Evolutionary conservation across 1,140 invertebrate genomes (phyloP).

Genomic region (Saccostrea glomerata): DNA sequence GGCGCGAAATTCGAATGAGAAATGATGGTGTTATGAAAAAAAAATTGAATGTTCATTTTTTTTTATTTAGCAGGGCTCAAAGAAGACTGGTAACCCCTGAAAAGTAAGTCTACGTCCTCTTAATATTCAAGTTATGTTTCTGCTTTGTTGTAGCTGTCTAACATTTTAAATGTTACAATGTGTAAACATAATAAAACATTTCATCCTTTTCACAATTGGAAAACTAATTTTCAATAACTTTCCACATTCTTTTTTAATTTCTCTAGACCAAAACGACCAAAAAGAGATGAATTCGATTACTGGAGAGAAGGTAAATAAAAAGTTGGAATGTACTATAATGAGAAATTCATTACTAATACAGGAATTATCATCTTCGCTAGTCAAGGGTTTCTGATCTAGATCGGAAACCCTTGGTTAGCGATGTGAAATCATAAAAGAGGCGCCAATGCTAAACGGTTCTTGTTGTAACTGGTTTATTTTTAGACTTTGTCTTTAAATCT

Average conservation of each 20-base stretch:
- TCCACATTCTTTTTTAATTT: not conserved
- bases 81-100: slow-evolving; percentile 38
- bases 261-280: not conserved
- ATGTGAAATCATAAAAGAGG: too few species aligned
- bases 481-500: not conserved
- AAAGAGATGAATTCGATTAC: slow-evolving; percentile 36
- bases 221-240: not conserved
- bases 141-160: not conserved
- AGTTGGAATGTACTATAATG: not conserved
- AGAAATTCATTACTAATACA: not conserved
- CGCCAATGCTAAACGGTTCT: not conserved
- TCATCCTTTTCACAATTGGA: too few species aligned
- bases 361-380: too few species aligned
- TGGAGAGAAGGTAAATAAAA: slow-evolving; percentile 44
- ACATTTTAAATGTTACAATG: too few species aligned
- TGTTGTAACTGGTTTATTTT: not conserved
- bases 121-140: too few species aligned
- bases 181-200: not conserved
- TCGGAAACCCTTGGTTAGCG: too few species aligned
- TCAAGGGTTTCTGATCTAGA: too few species aligned
- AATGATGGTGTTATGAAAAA: too few species aligned
- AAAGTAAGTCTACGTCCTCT: slow-evolving; percentile 19
- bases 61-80: not conserved
- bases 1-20: too few species aligned
- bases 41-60: too few species aligned